Conservation (phyloP, 2,113 vertebrate genomes). For the Acanthochromis polyacanthus region DNA sequence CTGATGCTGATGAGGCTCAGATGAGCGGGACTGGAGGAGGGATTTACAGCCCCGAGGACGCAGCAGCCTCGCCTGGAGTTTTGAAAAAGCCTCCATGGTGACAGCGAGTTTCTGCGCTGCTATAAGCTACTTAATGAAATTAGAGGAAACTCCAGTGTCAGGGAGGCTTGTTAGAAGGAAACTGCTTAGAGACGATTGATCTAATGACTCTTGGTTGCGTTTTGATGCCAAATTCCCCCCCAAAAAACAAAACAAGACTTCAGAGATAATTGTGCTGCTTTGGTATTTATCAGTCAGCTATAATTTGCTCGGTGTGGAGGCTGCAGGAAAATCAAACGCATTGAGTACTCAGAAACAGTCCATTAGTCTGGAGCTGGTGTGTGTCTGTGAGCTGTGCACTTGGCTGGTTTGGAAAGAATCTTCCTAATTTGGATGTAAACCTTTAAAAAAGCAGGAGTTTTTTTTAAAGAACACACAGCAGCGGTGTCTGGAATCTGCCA, state of each 20-base stretch:
- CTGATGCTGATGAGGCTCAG: slow-evolving; percentile 63
- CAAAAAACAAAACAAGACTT: not conserved
- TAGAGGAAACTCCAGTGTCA: slow-evolving; percentile 46
- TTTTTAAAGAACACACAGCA: too few relatives aligned
- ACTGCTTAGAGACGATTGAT: slow-evolving; percentile 21
- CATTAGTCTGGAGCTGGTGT: slow-evolving; percentile 2
- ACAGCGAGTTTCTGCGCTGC: slow-evolving; percentile 56
- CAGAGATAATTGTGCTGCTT: slow-evolving; percentile 16
- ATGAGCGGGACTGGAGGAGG: slow-evolving; percentile 54
- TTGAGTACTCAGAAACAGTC: slow-evolving; percentile 6
- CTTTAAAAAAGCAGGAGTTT: too few relatives aligned
- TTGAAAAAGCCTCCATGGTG: slow-evolving; percentile 55
- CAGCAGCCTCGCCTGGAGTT: slow-evolving; percentile 48
- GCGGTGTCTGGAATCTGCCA: too few relatives aligned
- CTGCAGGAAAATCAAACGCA: not conserved
- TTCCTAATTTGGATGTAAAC: not conserved
- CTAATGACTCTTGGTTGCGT: slow-evolving; percentile 24
- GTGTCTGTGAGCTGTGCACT: not conserved
- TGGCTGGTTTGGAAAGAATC: slow-evolving; percentile 21
- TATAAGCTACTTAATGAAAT: slow-evolving; percentile 68
- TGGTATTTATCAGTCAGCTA: slow-evolving; percentile 10
- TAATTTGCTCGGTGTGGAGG: not conserved
- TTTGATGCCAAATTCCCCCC: not conserved
- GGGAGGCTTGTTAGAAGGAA: slow-evolving; percentile 46
- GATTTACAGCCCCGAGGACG: slow-evolving; percentile 61